These are phyloP conservation scores for Phylloscopus trochilus DNA, from an alignment of 2,113 vertebrate genomes.

Conservation along the genomic window DNA sequence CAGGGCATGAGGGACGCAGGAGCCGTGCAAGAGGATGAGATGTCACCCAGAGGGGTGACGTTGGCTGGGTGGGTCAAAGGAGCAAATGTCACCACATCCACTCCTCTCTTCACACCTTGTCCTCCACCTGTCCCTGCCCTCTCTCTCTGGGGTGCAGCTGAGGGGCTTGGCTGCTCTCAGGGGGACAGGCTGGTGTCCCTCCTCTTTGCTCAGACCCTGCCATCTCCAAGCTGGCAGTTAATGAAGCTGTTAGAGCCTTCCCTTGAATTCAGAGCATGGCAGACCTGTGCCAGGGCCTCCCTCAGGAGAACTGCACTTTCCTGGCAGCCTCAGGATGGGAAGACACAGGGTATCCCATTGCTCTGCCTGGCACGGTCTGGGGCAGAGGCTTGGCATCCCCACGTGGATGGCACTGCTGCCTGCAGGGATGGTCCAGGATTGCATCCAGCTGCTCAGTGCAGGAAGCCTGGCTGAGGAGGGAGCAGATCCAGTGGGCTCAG, in stretches of 20 bases:
- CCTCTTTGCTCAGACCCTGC: not conserved
- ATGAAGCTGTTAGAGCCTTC: not conserved
- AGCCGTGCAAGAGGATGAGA: fast-evolving
- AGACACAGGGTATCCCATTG: not conserved
- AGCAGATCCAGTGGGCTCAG: not conserved
- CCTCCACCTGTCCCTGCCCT: not conserved
- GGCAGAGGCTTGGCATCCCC: not conserved
- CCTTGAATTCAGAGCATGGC: not conserved
- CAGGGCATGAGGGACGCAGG: not conserved
- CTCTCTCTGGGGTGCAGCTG: not conserved
- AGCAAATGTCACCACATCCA: not conserved
- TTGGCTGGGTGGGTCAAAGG: not conserved
- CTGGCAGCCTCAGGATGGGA: not conserved
- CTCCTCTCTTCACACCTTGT: not conserved
- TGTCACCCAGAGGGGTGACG: fast-evolving
- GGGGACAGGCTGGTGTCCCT: not conserved
- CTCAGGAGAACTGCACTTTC: not conserved
- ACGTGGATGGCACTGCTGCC: not conserved
- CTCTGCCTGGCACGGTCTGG: not conserved
- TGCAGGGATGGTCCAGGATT: not conserved
- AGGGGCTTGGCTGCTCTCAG: not conserved
- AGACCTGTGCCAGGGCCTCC: not conserved
- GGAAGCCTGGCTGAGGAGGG: not conserved
- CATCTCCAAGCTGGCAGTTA: not conserved
- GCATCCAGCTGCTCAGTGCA: not conserved